Percentiles rank a stretch among this genome's conserved stretches.
phyloP scores from a whole-genome alignment of 2,113 vertebrate genomes.

The Pelecanoides urinatrix region DNA sequence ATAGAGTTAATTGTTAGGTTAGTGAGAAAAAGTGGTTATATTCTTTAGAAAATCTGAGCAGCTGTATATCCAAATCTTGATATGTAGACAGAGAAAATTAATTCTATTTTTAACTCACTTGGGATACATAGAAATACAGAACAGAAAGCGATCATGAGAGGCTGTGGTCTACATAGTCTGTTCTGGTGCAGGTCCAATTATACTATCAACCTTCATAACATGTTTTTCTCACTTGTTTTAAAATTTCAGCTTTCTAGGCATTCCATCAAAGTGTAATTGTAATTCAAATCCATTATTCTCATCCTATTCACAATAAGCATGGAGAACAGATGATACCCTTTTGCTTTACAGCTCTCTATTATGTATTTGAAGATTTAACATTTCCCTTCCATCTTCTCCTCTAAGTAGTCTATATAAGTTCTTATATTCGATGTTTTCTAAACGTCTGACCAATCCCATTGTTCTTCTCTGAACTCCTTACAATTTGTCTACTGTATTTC shows the following conservation, averaged over 20 bases:
- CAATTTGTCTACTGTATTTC: not conserved
- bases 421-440: not conserved
- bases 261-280: not conserved
- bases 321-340: not conserved
- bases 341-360: not conserved
- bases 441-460: not conserved
- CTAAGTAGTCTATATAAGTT: not conserved
- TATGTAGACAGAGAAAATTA: not conserved
- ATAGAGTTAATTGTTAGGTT: not conserved
- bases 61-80: not conserved
- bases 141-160: not conserved
- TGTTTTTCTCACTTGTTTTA: not conserved
- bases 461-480: not conserved
- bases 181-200: not conserved
- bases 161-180: not conserved
- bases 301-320: not conserved
- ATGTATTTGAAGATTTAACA: not conserved
- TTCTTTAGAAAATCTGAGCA: not conserved
- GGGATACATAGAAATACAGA: not conserved
- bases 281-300: not conserved
- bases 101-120: not conserved
- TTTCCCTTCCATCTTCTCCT: not conserved
- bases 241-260: not conserved
- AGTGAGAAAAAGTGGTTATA: not conserved
- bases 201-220: not conserved